Conservation (phyloP, 1,140 invertebrate genomes). For the Notospermus geniculatus region DNA sequence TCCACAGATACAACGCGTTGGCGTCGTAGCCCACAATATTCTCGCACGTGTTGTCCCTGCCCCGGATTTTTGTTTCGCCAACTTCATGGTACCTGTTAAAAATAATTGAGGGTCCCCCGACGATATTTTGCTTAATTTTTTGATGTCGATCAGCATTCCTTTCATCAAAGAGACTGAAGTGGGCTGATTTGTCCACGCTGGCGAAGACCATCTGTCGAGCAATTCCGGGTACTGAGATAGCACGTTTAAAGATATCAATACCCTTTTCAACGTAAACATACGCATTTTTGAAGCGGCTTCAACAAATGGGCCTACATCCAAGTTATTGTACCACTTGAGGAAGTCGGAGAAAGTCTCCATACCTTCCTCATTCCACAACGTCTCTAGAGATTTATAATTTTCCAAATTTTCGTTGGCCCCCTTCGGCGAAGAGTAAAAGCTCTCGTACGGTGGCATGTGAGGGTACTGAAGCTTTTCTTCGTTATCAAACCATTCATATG, state of each 20-base stretch:
- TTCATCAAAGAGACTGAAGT: slow-evolving; percentile 20
- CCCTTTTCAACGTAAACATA: slow-evolving; percentile 19
- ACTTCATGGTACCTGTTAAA: slow-evolving; percentile 26
- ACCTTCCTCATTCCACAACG: too few relatives aligned
- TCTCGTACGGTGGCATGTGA: slow-evolving; percentile 10
- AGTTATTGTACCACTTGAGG: slow-evolving; percentile 21
- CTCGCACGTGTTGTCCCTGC: background rate
- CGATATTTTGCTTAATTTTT: slow-evolving; percentile 16
- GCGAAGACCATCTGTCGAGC: background rate
- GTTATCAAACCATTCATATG: slow-evolving; percentile 1
- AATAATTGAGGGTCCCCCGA: slow-evolving; percentile 25
- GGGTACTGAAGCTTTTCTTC: background rate
- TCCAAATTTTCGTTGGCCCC: background rate
- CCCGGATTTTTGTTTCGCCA: slow-evolving; percentile 19
- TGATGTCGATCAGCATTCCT: slow-evolving; percentile 19
- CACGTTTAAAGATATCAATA: slow-evolving; percentile 22
- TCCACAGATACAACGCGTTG: slow-evolving; percentile 25
- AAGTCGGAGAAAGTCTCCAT: slow-evolving; percentile 10
- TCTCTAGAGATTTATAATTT: background rate
- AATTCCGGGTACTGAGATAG: slow-evolving; percentile 18
- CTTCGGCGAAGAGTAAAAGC: slow-evolving; percentile 14
- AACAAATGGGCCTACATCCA: slow-evolving; percentile 19
- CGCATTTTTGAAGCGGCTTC: slow-evolving; percentile 11
- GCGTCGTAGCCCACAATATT: slow-evolving; percentile 24
- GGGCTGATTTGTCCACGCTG: background rate